Evolutionary conservation across 1,140 invertebrate genomes (phyloP).

Genomic region (Melipona quadrifasciata): DNA sequence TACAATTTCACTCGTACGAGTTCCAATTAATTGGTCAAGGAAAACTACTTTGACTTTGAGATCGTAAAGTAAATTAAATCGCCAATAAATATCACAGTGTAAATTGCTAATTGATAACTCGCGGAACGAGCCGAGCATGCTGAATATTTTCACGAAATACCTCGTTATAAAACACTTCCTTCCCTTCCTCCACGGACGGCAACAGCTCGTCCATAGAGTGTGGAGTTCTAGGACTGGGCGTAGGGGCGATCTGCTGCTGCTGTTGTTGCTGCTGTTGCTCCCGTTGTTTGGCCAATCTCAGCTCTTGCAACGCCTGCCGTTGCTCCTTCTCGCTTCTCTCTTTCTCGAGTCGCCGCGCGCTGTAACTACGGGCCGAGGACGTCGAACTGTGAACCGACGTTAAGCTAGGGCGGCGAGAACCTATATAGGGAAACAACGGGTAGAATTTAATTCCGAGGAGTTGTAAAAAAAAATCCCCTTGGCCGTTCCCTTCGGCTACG

Average conservation of each 20-base stretch:
- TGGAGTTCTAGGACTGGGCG: constrained; percentile 88
- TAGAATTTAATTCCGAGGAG: background rate
- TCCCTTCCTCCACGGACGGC: constrained; percentile 88
- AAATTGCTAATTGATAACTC: background rate
- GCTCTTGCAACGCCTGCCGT: constrained; percentile 86
- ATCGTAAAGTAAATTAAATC: too few relatives aligned
- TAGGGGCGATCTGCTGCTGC: constrained; percentile 83
- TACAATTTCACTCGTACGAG: too few relatives aligned
- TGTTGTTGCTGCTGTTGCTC: constrained; percentile 65
- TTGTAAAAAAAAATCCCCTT: too few relatives aligned
- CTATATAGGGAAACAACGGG: constrained; percentile 77
- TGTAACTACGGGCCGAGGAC: constrained; percentile 90
- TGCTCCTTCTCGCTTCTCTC: constrained; percentile 90
- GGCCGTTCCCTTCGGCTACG: constrained; percentile 4
- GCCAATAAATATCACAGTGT: background rate
- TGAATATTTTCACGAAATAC: constrained; percentile 49
- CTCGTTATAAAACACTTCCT: constrained; percentile 83
- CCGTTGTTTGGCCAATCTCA: constrained; percentile 84
- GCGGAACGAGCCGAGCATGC: background rate
- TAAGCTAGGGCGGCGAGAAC: constrained; percentile 91
- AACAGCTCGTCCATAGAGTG: constrained; percentile 90
- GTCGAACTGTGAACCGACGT: constrained; percentile 90
- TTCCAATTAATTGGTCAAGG: too few relatives aligned
- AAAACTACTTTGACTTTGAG: too few relatives aligned
- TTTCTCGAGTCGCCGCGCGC: constrained; percentile 88